phyloP scores from a whole-genome alignment of 2,888 invertebrate genomes.

The Pemphredon lugubris region DNA sequence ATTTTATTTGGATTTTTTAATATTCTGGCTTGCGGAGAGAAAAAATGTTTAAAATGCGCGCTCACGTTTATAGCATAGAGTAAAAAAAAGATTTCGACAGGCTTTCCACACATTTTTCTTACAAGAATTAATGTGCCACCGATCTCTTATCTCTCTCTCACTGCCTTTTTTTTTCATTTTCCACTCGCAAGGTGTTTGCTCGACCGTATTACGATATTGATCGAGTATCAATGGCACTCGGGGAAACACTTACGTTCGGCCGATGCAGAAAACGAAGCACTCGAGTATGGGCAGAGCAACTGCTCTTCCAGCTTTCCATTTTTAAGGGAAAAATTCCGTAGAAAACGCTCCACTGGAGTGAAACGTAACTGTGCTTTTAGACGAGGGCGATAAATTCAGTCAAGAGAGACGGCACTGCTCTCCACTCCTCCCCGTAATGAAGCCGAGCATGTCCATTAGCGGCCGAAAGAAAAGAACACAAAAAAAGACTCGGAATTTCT shows the following conservation, averaged over 20 bases:
- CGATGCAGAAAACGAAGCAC: neutral
- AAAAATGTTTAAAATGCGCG: too few species aligned
- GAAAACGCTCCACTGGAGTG: neutral
- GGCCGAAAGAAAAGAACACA: neutral
- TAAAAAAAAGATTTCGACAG: too few species aligned
- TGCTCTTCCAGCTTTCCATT: neutral
- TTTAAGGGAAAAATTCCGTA: neutral
- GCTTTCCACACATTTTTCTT: neutral
- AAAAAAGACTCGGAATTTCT: neutral
- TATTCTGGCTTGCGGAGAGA: too few species aligned
- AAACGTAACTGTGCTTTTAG: neutral
- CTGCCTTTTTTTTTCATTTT: constrained; percentile 1
- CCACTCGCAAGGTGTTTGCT: constrained; percentile 2
- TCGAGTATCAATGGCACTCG: constrained; percentile 9
- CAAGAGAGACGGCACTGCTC: neutral
- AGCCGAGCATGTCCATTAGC: neutral
- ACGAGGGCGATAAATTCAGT: neutral
- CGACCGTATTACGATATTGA: constrained; percentile 4
- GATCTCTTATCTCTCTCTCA: too few species aligned
- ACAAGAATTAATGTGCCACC: neutral
- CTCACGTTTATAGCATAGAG: too few species aligned
- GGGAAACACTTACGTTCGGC: neutral
- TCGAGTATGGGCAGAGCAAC: neutral
- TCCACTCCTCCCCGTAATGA: neutral
- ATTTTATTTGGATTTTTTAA: too few species aligned